phyloP scores from a whole-genome alignment of 2,113 vertebrate species.

The Pachycephala philippinensis region DNA sequence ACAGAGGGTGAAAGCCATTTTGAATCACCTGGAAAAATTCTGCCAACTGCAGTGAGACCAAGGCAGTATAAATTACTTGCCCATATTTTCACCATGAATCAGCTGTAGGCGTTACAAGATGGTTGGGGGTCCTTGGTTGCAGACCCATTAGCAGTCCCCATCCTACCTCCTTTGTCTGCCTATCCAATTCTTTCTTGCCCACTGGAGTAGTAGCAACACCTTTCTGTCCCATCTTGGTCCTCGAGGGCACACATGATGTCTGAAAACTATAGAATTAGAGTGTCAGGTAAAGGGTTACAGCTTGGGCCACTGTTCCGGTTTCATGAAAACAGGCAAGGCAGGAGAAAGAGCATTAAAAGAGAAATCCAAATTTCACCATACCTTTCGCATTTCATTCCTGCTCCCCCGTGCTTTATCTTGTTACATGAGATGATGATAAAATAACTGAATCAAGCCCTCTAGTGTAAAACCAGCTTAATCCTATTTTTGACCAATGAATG shows the following conservation, averaged over 20 bases:
- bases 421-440: neutral
- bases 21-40: neutral
- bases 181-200: neutral
- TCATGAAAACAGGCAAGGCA: neutral
- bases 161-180: neutral
- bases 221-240: neutral
- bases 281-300: neutral
- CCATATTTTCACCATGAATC: neutral
- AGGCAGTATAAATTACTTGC: neutral
- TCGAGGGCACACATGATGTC: neutral
- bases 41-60: neutral
- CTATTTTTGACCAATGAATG: neutral
- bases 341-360: neutral
- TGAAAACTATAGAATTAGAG: neutral
- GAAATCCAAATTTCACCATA: neutral
- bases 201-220: neutral
- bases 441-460: neutral
- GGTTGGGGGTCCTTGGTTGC: fast-evolving
- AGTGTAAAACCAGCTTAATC: neutral
- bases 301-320: neutral
- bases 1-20: neutral
- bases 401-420: neutral
- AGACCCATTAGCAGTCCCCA: neutral
- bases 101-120: neutral
- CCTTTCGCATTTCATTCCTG: neutral